Conservation (phyloP, 2,113 vertebrate genomes). For the Burhinus bistriatus region DNA sequence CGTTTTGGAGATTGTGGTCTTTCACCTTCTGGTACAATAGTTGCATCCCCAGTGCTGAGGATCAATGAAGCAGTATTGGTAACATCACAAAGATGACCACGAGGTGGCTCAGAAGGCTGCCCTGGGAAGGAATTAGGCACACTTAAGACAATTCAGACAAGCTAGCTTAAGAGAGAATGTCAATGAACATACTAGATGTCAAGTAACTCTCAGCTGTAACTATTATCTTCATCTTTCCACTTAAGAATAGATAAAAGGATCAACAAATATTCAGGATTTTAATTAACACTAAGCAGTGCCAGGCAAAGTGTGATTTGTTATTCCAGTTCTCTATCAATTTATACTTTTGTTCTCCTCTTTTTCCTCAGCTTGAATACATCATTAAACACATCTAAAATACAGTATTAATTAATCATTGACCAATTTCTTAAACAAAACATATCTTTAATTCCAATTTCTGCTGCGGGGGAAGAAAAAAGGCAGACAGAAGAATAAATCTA, state of each 20-base stretch:
- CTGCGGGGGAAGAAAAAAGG: not conserved
- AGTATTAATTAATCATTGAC: not conserved
- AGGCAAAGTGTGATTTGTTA: not conserved
- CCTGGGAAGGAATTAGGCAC: constrained; percentile 39
- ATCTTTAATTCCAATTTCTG: not conserved
- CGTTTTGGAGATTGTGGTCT: constrained; percentile 37
- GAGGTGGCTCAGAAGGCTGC: constrained; percentile 42
- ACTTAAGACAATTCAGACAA: not conserved
- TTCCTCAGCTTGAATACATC: not conserved
- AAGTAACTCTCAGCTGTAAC: not conserved
- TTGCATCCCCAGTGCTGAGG: not conserved
- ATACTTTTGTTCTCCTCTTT: not conserved
- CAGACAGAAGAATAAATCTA: not conserved
- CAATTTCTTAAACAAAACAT: not conserved
- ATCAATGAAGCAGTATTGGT: constrained; percentile 79
- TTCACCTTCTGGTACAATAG: not conserved
- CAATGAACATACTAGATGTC: not conserved
- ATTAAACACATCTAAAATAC: not conserved
- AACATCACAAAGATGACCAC: constrained; percentile 82
- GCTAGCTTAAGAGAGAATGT: not conserved
- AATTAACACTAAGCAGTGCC: not conserved
- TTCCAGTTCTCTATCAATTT: not conserved
- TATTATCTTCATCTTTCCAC: not conserved
- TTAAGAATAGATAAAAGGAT: not conserved
- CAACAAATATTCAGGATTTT: not conserved